Evolutionary conservation across 2,797 vertebrate genomes (phyloP).

Genomic region (Coluber constrictor): DNA sequence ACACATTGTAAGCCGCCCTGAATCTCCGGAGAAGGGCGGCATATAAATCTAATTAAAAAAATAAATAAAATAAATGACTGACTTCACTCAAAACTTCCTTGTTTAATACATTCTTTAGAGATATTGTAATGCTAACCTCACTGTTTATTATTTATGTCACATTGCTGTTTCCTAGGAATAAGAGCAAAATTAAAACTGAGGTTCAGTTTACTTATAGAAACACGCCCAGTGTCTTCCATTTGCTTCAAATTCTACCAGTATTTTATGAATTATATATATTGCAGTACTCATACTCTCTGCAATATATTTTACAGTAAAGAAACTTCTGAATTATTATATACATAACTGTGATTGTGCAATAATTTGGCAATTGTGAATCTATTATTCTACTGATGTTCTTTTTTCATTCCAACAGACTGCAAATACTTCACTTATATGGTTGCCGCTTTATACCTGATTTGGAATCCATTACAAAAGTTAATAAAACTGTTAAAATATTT

Average conservation of each 20-base stretch:
- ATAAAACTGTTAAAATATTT: constrained; percentile 48
- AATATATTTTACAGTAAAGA: background rate
- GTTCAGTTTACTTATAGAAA: background rate
- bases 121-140: background rate
- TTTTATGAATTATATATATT: background rate
- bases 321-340: background rate
- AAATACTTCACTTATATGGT: constrained; percentile 55
- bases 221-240: background rate
- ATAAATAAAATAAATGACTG: constrained; percentile 16
- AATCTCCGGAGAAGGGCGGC: too few species aligned
- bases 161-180: background rate
- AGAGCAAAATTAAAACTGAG: background rate
- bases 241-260: background rate
- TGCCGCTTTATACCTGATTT: constrained; percentile 47
- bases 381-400: background rate
- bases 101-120: constrained; percentile 10
- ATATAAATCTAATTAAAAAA: too few species aligned
- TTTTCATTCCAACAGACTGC: constrained; percentile 48
- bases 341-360: background rate
- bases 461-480: constrained; percentile 50
- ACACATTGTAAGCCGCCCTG: too few species aligned
- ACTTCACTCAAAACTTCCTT: constrained; percentile 38
- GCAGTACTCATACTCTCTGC: background rate
- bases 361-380: background rate
- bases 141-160: background rate